These are phyloP conservation scores for Dendrocincla fuliginosa DNA, from an alignment of 2,797 vertebrate genomes.

Conservation along the genomic window DNA sequence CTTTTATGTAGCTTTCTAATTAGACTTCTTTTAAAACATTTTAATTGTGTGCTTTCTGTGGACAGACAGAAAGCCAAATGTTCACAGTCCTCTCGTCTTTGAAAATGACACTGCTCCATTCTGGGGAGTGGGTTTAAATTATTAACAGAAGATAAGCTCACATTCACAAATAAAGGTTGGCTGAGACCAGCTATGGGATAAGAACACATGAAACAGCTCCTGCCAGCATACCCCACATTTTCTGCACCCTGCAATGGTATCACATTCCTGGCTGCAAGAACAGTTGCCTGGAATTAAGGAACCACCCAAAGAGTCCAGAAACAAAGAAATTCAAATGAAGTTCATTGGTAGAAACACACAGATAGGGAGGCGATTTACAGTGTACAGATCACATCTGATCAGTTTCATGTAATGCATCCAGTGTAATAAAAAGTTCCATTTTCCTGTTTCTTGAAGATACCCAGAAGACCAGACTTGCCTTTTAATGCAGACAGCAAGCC, in stretches of 20 bases:
- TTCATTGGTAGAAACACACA: background rate
- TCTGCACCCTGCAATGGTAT: background rate
- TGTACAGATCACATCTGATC: background rate
- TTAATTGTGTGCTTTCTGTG: constrained; percentile 56
- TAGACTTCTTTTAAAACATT: constrained; percentile 52
- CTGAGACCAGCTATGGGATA: background rate
- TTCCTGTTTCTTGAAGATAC: background rate
- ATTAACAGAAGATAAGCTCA: constrained; percentile 44
- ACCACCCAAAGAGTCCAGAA: background rate
- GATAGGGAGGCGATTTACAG: background rate
- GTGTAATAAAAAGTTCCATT: background rate
- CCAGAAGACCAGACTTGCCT: background rate
- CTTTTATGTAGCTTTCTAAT: constrained; percentile 67
- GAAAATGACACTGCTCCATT: constrained; percentile 7
- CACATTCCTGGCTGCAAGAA: background rate
- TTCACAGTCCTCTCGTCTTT: constrained; percentile 16
- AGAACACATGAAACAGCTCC: background rate
- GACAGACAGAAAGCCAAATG: constrained; percentile 49
- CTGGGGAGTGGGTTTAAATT: constrained; percentile 38
- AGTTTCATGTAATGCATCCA: background rate
- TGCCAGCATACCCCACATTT: background rate
- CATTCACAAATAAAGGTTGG: background rate
- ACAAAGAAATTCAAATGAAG: background rate
- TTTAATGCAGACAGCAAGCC: background rate
- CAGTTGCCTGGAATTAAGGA: background rate